Conservation (phyloP, 2,113 vertebrate species). For the Rallus limicola region DNA sequence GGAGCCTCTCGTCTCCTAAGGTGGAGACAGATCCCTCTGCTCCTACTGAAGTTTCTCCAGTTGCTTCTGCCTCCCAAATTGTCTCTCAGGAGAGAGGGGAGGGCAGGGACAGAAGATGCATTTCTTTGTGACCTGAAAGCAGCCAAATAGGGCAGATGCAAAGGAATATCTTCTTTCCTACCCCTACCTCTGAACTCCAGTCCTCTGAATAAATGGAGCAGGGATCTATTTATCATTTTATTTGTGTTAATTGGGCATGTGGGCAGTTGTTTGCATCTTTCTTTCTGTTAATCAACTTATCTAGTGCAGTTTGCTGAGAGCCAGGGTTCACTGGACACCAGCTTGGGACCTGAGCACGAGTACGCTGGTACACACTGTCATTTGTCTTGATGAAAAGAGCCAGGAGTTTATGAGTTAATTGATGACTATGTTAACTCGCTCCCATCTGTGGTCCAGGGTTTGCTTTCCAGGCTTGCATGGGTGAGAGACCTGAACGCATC, state of each 20-base stretch:
- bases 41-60: not conserved
- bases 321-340: accelerated
- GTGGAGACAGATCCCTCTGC: not conserved
- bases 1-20: not conserved
- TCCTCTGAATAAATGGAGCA: not conserved
- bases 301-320: not conserved
- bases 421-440: not conserved
- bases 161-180: not conserved
- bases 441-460: not conserved
- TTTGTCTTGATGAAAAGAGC: not conserved
- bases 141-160: not conserved
- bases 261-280: not conserved
- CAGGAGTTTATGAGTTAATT: not conserved
- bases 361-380: not conserved
- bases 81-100: not conserved
- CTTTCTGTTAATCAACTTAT: not conserved
- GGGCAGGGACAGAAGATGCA: not conserved
- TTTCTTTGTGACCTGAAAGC: not conserved
- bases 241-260: not conserved
- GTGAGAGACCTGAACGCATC: accelerated
- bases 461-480: not conserved
- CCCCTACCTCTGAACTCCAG: not conserved
- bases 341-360: not conserved
- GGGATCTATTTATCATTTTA: not conserved
- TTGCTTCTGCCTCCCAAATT: not conserved